Evolutionary conservation across 2,113 vertebrate species (phyloP).

Genomic region (Campylorhamphus procurvoides): DNA sequence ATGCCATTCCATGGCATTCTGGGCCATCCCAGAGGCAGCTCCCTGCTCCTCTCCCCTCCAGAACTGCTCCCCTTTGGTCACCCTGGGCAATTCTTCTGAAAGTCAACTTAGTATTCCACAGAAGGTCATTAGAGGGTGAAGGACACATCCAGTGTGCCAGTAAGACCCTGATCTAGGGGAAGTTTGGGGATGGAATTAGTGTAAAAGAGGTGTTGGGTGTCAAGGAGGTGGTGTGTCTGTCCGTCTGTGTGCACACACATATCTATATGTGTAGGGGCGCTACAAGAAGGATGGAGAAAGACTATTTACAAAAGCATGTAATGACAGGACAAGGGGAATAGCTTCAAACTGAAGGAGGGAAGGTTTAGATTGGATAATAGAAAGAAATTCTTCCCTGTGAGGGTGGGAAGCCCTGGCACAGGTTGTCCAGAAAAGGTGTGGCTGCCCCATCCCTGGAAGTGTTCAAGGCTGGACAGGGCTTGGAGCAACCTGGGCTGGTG

Average conservation of each 20-base stretch:
- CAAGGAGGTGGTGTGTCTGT: rapidly evolving
- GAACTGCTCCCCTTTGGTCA: not conserved
- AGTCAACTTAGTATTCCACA: not conserved
- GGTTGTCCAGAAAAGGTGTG: rapidly evolving
- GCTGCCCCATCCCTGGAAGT: not conserved
- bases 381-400: rapidly evolving
- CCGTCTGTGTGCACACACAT: not conserved
- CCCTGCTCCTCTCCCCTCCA: not conserved
- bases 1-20: rapidly evolving
- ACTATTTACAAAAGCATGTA: not conserved
- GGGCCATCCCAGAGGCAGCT: not conserved
- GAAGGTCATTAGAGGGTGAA: not conserved
- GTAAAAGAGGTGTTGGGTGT: not conserved
- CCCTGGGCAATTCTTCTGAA: not conserved
- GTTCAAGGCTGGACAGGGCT: rapidly evolving
- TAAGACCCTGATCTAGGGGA: not conserved
- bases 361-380: not conserved
- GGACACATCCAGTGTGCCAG: no score
- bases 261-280: not conserved
- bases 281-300: not conserved
- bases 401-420: not conserved
- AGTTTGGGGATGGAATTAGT: not conserved
- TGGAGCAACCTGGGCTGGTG: rapidly evolving
- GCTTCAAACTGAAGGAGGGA: not conserved
- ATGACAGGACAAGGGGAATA: not conserved